Conservation (phyloP, 2,888 invertebrate genomes). For the Flexamia atlantica region DNA sequence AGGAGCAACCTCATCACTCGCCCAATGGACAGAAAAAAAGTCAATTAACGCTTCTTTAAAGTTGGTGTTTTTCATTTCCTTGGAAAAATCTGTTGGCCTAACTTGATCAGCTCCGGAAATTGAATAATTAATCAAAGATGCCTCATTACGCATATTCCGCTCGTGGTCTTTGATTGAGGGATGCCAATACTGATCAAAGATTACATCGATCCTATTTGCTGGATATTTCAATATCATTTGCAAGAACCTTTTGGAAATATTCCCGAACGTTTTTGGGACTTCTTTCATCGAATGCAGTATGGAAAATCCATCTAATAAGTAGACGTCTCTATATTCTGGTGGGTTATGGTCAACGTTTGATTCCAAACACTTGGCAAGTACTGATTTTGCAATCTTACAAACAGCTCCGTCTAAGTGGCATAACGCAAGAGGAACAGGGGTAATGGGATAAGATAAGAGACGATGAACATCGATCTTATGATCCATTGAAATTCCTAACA, state of each 20-base stretch:
- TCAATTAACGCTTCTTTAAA: conserved; percentile 70
- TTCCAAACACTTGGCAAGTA: not conserved
- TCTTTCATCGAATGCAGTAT: conserved; percentile 71
- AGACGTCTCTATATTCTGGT: conserved; percentile 68
- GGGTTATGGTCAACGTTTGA: conserved; percentile 42
- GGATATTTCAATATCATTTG: conserved; percentile 65
- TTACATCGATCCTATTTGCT: conserved; percentile 66
- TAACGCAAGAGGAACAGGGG: not conserved
- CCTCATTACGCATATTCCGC: conserved; percentile 68
- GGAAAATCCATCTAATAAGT: conserved; percentile 72
- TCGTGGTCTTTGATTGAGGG: conserved; percentile 73
- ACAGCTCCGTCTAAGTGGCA: conserved; percentile 28
- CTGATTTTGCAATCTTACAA: conserved; percentile 34
- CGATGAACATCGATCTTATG: conserved; percentile 14
- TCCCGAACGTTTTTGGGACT: conserved; percentile 71
- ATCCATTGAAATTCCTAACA: not conserved
- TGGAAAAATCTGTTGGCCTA: conserved; percentile 68
- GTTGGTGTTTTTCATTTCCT: conserved; percentile 69
- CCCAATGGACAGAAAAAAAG: conserved; percentile 71
- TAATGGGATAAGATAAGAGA: not conserved
- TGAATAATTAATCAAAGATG: conserved; percentile 67
- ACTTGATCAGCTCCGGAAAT: conserved; percentile 70
- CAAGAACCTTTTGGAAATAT: conserved; percentile 71
- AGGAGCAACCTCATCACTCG: conserved; percentile 67
- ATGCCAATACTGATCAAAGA: conserved; percentile 70